Base-by-base conservation (phyloP, 1,140 invertebrate genomes). In the Listronotus oregonensis region DNA sequence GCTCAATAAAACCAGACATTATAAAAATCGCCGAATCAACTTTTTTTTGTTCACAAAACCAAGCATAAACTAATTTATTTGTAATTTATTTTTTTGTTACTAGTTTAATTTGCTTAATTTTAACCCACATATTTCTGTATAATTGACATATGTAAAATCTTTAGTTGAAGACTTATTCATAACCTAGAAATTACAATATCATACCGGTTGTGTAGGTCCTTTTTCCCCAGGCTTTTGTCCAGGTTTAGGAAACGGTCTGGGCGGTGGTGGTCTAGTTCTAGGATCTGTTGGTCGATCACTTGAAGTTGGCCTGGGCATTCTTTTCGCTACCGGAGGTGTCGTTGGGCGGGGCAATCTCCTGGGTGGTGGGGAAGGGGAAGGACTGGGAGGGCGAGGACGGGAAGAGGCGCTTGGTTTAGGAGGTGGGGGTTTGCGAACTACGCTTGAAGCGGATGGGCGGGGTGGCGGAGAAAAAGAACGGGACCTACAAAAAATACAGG, bases 401-500 rank as follows among this genome's bases (percentile, higher is more conserved):
- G 59, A 55, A 18, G 32, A 12, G 9, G 68, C 49, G 32, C 32
- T 34, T 0, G 69, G 56, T 59, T 73, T 75, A 1, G 71, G 54
- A 11, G 69, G 62, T 18, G 72, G 71, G 6, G 75, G 72, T 40
- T 67, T 65, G 6, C 60, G 52, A 0, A 66, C 62, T 43, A 67
- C 63, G 15, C 60, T 46, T 8, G 69, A 59, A 5, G 55, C 49
- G 37, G 72, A 70, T 3, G 62, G 50, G 10, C 71, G 66, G 11
- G 78, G 72, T 17, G 80, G 78, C 27, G 82, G 76, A 32, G 82
- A 82, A 63, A 81, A 80, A 10, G 81, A 82, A 40, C 81, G 75
- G 9, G 82, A 83, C 69, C 82, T 82, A 66, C 7, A 65, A 70
- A n/a, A n/a, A n/a, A n/a, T n/a, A n/a, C n/a, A n/a, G n/a, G n/a